Conservation (phyloP, 2,888 invertebrate genomes). For the Anarsia innoxiella region DNA sequence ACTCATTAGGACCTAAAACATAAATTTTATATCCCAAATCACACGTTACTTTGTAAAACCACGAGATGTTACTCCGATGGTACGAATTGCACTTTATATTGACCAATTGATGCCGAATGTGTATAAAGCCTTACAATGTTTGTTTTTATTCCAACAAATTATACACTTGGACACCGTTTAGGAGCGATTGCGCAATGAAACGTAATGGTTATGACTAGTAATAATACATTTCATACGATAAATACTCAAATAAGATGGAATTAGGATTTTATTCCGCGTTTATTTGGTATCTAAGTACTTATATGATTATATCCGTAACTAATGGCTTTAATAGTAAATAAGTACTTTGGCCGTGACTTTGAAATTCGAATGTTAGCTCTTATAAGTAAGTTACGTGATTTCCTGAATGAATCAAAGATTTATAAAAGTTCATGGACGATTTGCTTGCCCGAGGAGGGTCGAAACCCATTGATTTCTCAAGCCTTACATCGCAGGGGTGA, state of each 20-base stretch:
- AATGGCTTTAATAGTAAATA: not conserved
- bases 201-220: conserved; percentile 48
- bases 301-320: too few species aligned
- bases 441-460: conserved; percentile 15
- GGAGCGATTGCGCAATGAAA: conserved; percentile 38
- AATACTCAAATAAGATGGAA: conserved; percentile 46
- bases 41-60: conserved; percentile 1
- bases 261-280: conserved; percentile 28
- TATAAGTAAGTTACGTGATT: not conserved
- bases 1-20: not conserved
- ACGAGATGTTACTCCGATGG: not conserved
- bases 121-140: conserved; percentile 27
- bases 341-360: not conserved
- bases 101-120: not conserved
- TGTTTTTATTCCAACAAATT: conserved; percentile 56
- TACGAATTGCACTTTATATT: conserved; percentile 6
- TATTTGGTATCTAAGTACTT: conserved; percentile 24
- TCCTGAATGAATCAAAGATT: not conserved
- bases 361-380: not conserved
- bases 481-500: conserved; percentile 46
- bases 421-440: conserved; percentile 9
- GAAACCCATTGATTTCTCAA: conserved; percentile 56
- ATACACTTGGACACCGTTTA: conserved; percentile 40
- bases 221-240: conserved; percentile 43
- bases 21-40: not conserved